These are phyloP conservation scores for Pitta sordida DNA, from an alignment of 2,113 vertebrate species.

Conservation along the genomic window DNA sequence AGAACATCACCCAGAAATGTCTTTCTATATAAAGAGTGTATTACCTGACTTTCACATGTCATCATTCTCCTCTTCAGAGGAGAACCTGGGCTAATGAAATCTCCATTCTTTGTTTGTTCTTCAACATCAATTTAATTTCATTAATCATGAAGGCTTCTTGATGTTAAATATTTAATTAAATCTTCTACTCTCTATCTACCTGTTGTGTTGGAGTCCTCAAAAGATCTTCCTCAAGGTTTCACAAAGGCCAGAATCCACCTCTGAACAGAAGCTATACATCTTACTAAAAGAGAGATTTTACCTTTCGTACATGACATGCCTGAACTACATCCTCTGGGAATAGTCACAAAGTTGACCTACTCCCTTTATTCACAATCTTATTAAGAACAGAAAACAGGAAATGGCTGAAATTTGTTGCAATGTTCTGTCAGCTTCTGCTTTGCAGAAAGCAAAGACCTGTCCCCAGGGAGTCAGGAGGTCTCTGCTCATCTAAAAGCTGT, in stretches of 20 bases:
- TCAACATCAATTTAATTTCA: not conserved
- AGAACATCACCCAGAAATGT: not conserved
- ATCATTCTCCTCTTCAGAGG: not conserved
- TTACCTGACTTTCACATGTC: not conserved
- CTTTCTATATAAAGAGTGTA: rapidly evolving
- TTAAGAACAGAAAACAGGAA: not conserved
- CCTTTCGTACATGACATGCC: not conserved
- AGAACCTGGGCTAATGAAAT: not conserved
- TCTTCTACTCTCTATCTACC: not conserved
- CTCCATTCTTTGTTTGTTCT: not conserved
- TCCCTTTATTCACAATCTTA: not conserved
- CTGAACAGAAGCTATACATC: not conserved
- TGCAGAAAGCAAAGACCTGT: not conserved
- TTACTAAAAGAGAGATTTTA: not conserved
- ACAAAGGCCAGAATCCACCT: not conserved
- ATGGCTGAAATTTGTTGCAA: not conserved
- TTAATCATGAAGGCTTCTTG: not conserved
- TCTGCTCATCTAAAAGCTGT: not conserved
- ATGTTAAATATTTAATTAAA: not conserved
- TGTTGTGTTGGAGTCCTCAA: not conserved
- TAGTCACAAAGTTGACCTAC: not conserved
- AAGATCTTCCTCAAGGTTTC: not conserved
- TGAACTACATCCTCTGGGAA: not conserved
- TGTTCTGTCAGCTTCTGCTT: not conserved
- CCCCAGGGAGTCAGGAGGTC: not conserved